Base-by-base conservation (phyloP, 2,888 invertebrate species). In the Synanthedon formicaeformis region DNA sequence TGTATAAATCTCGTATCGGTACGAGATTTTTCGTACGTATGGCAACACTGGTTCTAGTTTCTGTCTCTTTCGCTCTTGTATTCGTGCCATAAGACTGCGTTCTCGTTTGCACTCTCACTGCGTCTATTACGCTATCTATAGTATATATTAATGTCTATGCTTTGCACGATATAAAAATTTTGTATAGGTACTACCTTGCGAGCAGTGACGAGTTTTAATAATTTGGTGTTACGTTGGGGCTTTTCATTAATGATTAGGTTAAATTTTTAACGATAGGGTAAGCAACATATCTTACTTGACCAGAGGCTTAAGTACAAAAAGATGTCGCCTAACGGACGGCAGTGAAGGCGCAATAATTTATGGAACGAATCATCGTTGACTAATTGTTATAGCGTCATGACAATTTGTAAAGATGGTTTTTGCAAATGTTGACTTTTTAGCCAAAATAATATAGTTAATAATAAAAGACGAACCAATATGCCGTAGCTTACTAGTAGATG, bases 361-460 rank as follows among this genome's bases (percentile, higher is more conserved):
- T 67, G 80, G 73, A 75, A 75, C 68, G 75, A 74, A 70, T 73
- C 75, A 80, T 82, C 81, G 82, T 85, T 86, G 78, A 83, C 78
- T 85, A 78, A 82, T 84, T 82, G 81, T 82, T 82, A 83, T 81
- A 83, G 81, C 81, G 78, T 81, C 85, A 79, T 83, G 81, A 85
- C 81, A 81, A 82, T 84, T 85, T 86, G 84, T 84, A 75, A 85
- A 79, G 77, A 73, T 65, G 76, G 79, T 83, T 86, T 34, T 85
- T 85, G 85, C 83, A 84, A 86, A 80, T 83, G 84, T 87, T 87
- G 81, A 86, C 82, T 83, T 86, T 84, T 83, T 86, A 86, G 85
- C 85, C 84, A 86, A 85, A 85, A 82, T 34, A 34, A 34, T 82
- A 82, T 85, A 84, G 81, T 62, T 50, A 49, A 14, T 82, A 83